A percentile compares a stretch with the other conserved stretches of the same genome.
Conservation (phyloP, 2,888 invertebrate species). For the Pollenia griseotomentosa region DNA sequence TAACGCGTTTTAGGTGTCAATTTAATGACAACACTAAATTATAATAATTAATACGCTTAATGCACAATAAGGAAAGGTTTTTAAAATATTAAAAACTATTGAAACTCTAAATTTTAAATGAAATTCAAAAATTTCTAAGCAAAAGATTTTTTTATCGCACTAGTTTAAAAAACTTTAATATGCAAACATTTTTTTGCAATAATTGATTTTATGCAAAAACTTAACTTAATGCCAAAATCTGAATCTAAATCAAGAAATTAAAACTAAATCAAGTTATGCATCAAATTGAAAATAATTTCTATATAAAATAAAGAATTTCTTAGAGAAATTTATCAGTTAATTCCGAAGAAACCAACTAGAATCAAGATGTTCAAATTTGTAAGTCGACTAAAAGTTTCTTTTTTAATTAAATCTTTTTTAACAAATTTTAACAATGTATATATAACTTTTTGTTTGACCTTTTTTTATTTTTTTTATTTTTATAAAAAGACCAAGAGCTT, state of each 20-base stretch:
- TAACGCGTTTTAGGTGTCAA: constrained; percentile 6
- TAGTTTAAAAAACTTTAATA: neutral
- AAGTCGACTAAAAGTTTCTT: constrained; percentile 40
- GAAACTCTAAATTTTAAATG: too few relatives aligned
- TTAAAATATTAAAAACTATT: too few relatives aligned
- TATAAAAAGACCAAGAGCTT: too few relatives aligned
- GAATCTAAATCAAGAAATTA: neutral
- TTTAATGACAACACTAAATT: constrained; percentile 17
- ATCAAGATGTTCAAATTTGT: constrained; percentile 74
- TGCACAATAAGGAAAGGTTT: neutral
- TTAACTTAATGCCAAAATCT: constrained; percentile 34
- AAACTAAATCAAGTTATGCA: neutral
- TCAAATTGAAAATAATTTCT: neutral
- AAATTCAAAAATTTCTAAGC: too few relatives aligned
- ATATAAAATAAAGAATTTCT: constrained; percentile 22
- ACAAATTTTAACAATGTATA: too few relatives aligned
- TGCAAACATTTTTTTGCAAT: constrained; percentile 8
- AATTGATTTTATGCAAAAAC: neutral
- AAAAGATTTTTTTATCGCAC: too few relatives aligned
- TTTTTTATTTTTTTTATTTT: too few relatives aligned
- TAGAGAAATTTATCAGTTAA: constrained; percentile 26
- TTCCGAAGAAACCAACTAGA: constrained; percentile 12
- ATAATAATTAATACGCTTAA: neutral
- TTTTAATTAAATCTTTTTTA: too few relatives aligned
- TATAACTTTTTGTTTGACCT: too few relatives aligned